Base-by-base conservation (phyloP, 2,888 invertebrate species). In the Caenorhabditis uteleia region DNA sequence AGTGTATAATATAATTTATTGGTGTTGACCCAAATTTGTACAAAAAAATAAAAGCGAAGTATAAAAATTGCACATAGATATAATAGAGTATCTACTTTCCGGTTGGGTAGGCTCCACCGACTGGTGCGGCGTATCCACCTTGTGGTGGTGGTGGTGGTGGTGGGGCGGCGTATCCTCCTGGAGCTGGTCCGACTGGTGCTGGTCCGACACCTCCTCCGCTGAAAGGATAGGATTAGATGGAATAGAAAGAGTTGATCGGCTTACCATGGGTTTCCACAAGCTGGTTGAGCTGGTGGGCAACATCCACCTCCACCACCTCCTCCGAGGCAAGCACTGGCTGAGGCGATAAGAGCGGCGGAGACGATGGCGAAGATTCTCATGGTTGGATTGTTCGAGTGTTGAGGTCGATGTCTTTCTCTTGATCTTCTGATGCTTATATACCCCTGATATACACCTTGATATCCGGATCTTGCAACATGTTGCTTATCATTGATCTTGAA, bases 241-340 rank as follows among this genome's bases (percentile, higher is more conserved):
- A 29, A 45, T 16, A 21, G 34, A 44, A 44, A 12, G 18, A 43
- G 16, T 10, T 5, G 4, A n/a, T 31, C 36, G 8, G 39, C 38
- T 33, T 40, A 55, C 55, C 61, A 62, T 43, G 61, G 61, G 21
- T 62, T 62, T 5, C 36, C 34, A 26, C 55, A 56, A 39, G 42
- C 39, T 38, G 61, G 55, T 44, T 62, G 61, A 36, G 56, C 43
- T 40, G 50, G 56, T 25, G 56, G 34, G 33, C 61, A 62, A 56
- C 61, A 56, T 31, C 31, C 34, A 21, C 47, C 29, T 2, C 48
- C 43, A 26, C 55, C 46, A 27, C 60, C 50, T 36, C 46, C 43
- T 45, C 56, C 61, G 39, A 60, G 18, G 27, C 60, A 60, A 8
- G 54, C 60, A 36, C 21, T 20, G 31, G 49, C 47, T 16, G 39